These are phyloP conservation scores for Miltochrista miniata DNA, from an alignment of 2,888 invertebrate genomes.

Conservation along the genomic window DNA sequence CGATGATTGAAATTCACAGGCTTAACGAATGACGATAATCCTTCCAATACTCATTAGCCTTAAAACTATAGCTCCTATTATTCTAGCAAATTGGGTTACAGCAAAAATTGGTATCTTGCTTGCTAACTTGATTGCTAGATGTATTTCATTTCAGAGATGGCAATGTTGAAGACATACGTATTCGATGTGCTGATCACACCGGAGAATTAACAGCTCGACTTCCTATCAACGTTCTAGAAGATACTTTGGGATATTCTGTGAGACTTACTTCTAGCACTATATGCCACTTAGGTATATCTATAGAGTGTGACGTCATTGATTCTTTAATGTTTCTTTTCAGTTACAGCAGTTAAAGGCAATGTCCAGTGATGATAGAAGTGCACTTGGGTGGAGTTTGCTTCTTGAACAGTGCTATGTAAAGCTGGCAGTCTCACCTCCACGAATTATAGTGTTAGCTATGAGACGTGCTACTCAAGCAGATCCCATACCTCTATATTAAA, in stretches of 20 bases:
- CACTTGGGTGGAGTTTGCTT: slow-evolving; percentile 85
- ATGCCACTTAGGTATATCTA: too few species aligned
- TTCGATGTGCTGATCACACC: slow-evolving; percentile 87
- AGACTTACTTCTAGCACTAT: slow-evolving; percentile 16
- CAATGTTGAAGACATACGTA: slow-evolving; percentile 79
- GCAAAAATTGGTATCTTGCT: too few species aligned
- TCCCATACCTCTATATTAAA: slow-evolving; percentile 71
- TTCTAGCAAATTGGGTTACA: too few species aligned
- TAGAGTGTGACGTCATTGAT: not conserved
- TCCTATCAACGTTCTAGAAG: slow-evolving; percentile 83
- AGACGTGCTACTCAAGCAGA: slow-evolving; percentile 66
- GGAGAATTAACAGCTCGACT: slow-evolving; percentile 85
- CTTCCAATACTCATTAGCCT: too few species aligned
- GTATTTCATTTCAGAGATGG: slow-evolving; percentile 39
- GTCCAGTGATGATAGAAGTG: slow-evolving; percentile 75
- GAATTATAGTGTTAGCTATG: slow-evolving; percentile 60
- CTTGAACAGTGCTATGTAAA: slow-evolving; percentile 86
- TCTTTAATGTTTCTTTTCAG: slow-evolving; percentile 49
- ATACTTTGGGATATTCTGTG: slow-evolving; percentile 83
- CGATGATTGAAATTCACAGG: too few species aligned
- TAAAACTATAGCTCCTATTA: too few species aligned
- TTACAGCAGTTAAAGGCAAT: slow-evolving; percentile 78
- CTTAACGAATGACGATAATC: too few species aligned
- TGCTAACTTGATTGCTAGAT: too few species aligned
- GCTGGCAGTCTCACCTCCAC: slow-evolving; percentile 66